Percentiles rank a stretch among this genome's conserved stretches.
Conservation (phyloP, 2,113 vertebrate species). For the Vidua macroura region DNA sequence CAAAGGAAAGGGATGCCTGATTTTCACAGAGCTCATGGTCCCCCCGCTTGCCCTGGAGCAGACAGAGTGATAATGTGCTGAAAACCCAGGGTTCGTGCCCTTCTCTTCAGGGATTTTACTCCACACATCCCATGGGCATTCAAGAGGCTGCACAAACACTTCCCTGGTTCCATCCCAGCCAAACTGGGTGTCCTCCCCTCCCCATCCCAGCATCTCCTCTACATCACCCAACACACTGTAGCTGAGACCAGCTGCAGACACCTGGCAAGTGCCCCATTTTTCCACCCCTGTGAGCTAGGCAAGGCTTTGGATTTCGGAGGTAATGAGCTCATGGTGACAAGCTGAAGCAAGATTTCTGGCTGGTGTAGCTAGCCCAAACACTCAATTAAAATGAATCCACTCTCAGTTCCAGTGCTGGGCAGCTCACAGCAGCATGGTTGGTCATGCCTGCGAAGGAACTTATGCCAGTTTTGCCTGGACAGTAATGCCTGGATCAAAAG, state of each 20-base stretch:
- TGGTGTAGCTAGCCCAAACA: neutral
- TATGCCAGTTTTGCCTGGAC: neutral
- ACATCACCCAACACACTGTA: neutral
- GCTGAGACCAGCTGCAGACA: neutral
- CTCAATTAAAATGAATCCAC: neutral
- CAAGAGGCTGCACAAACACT: neutral
- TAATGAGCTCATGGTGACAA: neutral
- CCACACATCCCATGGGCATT: neutral
- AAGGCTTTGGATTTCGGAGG: neutral
- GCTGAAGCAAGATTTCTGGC: neutral
- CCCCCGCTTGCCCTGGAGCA: neutral
- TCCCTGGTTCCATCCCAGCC: neutral
- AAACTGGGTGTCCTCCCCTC: neutral
- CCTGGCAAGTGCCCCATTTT: neutral
- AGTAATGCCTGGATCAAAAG: conserved; percentile 21
- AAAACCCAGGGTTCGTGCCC: neutral
- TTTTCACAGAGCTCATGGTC: neutral
- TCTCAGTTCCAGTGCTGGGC: neutral
- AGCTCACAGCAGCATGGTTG: neutral
- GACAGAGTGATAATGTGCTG: neutral
- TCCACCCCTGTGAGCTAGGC: neutral
- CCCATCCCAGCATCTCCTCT: fast-evolving
- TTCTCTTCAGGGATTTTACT: neutral
- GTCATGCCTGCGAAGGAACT: neutral
- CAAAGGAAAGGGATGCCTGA: neutral